Percentiles rank a stretch among this genome's conserved stretches.
Conservation (phyloP, 2,888 invertebrate species). For the Leptinotarsa juncta region DNA sequence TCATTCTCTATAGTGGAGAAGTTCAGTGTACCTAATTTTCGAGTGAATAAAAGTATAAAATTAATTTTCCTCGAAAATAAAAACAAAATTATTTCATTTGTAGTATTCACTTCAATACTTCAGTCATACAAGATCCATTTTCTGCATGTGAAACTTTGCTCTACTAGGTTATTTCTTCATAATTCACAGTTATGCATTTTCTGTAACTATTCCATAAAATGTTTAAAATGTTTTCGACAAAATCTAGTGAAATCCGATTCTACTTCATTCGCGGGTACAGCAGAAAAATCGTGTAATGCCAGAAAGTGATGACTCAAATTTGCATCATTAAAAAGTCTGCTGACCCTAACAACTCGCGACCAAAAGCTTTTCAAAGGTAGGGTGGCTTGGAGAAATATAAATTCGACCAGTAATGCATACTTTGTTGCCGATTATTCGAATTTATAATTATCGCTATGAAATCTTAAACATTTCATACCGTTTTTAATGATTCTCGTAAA, state of each 20-base stretch:
- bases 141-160: no score
- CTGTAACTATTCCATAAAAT: not conserved
- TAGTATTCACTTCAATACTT: no score
- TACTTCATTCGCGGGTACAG: not conserved
- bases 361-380: conserved; percentile 45
- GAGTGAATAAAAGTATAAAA: no score
- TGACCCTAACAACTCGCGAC: conserved; percentile 56
- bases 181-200: not conserved
- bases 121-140: no score
- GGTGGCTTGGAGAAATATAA: conserved; percentile 47
- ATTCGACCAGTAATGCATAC: conserved; percentile 45
- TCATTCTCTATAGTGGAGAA: no score
- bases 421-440: not conserved
- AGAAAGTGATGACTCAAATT: conserved; percentile 58
- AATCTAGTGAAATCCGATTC: not conserved
- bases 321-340: conserved; percentile 59
- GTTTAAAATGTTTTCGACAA: not conserved
- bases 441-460: no score
- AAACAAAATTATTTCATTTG: no score
- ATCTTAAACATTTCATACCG: no score
- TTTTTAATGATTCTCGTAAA: no score
- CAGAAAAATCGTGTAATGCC: conserved; percentile 22
- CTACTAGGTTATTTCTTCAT: no score
- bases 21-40: no score
- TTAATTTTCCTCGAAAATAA: no score